Evolutionary conservation across 2,113 vertebrate genomes (phyloP).

Genomic region (Tichodroma muraria): DNA sequence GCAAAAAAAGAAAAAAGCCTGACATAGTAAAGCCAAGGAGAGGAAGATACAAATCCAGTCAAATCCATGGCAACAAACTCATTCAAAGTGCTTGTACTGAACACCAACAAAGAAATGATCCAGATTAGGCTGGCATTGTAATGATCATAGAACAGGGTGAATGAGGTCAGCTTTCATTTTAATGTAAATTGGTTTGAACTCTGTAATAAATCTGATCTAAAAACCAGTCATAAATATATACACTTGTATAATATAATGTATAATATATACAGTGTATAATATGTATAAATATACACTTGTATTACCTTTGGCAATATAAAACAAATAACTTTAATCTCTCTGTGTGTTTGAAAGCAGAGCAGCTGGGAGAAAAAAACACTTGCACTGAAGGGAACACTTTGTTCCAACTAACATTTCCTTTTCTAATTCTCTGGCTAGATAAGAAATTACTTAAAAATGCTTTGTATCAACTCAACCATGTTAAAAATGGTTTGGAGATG

Average conservation of each 20-base stretch:
- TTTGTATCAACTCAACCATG: background rate
- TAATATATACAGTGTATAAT: no score
- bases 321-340: background rate
- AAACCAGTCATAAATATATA: background rate
- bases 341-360: background rate
- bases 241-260: no score
- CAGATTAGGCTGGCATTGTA: background rate
- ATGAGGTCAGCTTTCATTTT: background rate
- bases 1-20: background rate
- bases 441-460: background rate
- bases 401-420: background rate
- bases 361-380: background rate
- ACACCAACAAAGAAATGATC: background rate
- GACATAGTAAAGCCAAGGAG: background rate
- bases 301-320: background rate
- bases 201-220: background rate
- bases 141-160: background rate
- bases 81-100: background rate
- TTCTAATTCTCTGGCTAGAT: background rate
- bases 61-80: background rate
- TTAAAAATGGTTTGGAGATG: background rate
- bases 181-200: background rate
- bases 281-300: background rate
- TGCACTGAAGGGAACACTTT: background rate
- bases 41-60: background rate